Conservation (phyloP, 2,888 invertebrate genomes). For the Dendrolimus pini region DNA sequence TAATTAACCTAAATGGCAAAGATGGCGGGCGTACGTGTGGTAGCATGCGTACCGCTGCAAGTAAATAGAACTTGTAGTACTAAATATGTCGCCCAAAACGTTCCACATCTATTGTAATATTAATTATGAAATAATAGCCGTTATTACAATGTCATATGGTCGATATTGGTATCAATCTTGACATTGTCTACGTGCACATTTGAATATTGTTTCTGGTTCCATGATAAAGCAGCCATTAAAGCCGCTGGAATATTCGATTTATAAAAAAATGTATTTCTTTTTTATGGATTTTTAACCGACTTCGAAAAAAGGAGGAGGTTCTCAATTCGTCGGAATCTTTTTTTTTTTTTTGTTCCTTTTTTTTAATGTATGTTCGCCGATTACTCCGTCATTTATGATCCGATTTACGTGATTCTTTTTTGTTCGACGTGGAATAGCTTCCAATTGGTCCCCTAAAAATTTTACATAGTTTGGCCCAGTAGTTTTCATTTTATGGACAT, state of each 20-base stretch:
- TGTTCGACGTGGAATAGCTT: no score
- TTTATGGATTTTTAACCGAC: no score
- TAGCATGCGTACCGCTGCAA: conserved; percentile 23
- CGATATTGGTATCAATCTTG: conserved; percentile 7
- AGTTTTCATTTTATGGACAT: no score
- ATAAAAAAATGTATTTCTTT: no score
- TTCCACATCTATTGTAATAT: conserved; percentile 6
- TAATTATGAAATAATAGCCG: neutral
- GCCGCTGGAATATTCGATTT: neutral
- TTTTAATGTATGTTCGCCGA: no score
- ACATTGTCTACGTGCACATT: neutral
- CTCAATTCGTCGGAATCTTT: no score
- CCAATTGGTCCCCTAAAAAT: no score
- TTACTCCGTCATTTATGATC: no score
- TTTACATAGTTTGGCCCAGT: no score
- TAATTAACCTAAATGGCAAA: conserved; percentile 49
- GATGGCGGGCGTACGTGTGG: conserved; percentile 39
- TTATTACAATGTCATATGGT: conserved; percentile 7
- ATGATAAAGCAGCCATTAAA: neutral
- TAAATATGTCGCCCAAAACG: conserved; percentile 22
- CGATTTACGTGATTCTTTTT: no score
- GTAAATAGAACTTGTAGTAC: conserved; percentile 6
- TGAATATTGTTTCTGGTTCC: neutral
- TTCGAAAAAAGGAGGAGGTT: no score
- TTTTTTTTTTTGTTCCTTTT: no score